Conservation (phyloP, 2,888 invertebrate species). For the Sinelater perroti region DNA sequence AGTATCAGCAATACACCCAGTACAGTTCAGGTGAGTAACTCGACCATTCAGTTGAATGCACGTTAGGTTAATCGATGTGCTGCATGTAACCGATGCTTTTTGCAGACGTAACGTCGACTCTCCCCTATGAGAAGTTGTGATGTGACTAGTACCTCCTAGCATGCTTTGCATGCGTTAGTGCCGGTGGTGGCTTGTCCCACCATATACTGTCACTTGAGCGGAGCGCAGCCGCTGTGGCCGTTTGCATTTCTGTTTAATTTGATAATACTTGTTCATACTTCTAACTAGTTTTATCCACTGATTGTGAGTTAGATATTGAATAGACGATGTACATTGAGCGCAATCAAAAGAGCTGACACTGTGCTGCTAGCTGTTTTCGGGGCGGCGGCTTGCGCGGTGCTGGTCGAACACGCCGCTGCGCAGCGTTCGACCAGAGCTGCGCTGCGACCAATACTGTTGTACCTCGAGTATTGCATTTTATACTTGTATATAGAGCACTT, state of each 20-base stretch:
- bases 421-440: constrained; percentile 9
- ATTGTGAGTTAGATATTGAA: no score
- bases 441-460: constrained; percentile 20
- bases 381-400: no score
- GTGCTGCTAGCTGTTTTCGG: no score
- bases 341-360: no score
- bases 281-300: background rate
- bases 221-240: no score
- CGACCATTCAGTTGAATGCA: no score
- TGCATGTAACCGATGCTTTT: constrained; percentile 57
- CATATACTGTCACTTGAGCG: no score
- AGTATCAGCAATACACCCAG: constrained; percentile 99
- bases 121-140: constrained; percentile 94
- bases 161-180: constrained; percentile 39
- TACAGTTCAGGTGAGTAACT: constrained; percentile 94
- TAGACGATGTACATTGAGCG: no score
- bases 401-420: no score
- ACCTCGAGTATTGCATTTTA: constrained; percentile 32
- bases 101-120: constrained; percentile 90
- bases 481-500: constrained; percentile 33
- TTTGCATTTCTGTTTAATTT: background rate
- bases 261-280: background rate
- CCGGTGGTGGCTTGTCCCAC: constrained; percentile 29
- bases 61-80: constrained; percentile 19
- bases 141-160: constrained; percentile 50